phyloP scores from a whole-genome alignment of 2,888 invertebrate genomes.

The Tachina grossa region DNA sequence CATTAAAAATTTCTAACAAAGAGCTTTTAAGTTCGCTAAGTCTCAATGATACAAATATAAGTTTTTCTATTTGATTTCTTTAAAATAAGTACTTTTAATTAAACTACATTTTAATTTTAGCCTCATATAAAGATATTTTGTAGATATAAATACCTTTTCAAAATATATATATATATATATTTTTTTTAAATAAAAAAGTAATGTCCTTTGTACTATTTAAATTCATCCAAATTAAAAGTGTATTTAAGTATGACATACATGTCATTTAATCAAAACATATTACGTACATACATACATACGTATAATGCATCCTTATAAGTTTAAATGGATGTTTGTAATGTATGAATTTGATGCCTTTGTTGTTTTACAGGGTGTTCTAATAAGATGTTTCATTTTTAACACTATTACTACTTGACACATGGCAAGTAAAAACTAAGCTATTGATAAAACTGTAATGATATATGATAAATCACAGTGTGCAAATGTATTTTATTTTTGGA shows the following conservation, averaged over 20 bases:
- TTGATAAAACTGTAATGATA: too few species aligned
- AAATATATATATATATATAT: background rate
- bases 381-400: too few species aligned
- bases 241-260: constrained; percentile 49
- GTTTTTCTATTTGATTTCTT: background rate
- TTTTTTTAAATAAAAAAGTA: background rate
- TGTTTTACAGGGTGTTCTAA: background rate
- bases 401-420: too few species aligned
- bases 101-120: background rate
- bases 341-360: constrained; percentile 5
- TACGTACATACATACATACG: background rate
- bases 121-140: background rate
- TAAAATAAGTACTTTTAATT: constrained; percentile 9
- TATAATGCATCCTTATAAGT: constrained; percentile 9
- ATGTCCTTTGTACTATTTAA: background rate
- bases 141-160: background rate
- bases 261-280: constrained; percentile 53
- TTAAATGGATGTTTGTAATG: background rate
- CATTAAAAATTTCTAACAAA: background rate
- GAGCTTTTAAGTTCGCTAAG: background rate
- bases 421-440: too few species aligned
- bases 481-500: too few species aligned
- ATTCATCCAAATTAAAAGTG: constrained; percentile 42
- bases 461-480: too few species aligned
- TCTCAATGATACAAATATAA: background rate